A percentile compares a stretch with the other conserved stretches of the same genome.
phyloP scores from a whole-genome alignment of 2,797 vertebrate genomes.

The Darevskia mixta region DNA sequence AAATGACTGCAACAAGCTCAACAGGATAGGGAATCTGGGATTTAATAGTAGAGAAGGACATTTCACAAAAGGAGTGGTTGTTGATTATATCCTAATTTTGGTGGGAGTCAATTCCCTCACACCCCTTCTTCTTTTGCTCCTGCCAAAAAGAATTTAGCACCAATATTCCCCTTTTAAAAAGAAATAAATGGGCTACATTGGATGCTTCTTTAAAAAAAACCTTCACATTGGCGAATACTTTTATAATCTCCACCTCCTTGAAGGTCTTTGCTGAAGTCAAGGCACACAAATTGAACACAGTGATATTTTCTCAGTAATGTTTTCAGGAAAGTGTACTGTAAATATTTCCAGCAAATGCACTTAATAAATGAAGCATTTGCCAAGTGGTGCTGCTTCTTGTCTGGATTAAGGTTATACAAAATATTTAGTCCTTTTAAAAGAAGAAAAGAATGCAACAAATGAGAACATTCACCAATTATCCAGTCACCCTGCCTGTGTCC shows the following conservation, averaged over 20 bases:
- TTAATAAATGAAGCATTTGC: conserved; percentile 70
- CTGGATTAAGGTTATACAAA: conserved; percentile 65
- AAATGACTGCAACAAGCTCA: conserved; percentile 4
- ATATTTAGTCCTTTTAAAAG: conserved; percentile 25
- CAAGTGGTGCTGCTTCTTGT: conserved; percentile 41
- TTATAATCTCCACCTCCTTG: conserved; percentile 34
- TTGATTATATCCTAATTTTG: neutral
- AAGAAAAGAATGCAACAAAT: conserved; percentile 17
- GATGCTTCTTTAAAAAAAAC: neutral
- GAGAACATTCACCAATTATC: conserved; percentile 27
- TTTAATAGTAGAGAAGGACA: neutral
- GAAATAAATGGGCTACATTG: neutral
- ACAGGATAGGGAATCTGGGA: neutral
- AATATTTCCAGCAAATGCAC: conserved; percentile 71
- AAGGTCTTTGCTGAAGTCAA: conserved; percentile 57
- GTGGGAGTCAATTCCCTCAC: neutral
- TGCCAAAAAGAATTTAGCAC: neutral
- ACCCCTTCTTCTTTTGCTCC: neutral
- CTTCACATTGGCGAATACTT: conserved; percentile 27
- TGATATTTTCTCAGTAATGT: conserved; percentile 64
- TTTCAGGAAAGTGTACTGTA: conserved; percentile 70
- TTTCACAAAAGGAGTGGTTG: neutral
- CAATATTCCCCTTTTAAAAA: neutral
- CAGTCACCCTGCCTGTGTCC: conserved; percentile 35
- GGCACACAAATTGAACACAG: conserved; percentile 56